Evolutionary conservation across 2,797 vertebrate genomes (phyloP), one percentile per base, ranked within the genome.

Genomic region (Thaleichthys pacificus): DNA sequence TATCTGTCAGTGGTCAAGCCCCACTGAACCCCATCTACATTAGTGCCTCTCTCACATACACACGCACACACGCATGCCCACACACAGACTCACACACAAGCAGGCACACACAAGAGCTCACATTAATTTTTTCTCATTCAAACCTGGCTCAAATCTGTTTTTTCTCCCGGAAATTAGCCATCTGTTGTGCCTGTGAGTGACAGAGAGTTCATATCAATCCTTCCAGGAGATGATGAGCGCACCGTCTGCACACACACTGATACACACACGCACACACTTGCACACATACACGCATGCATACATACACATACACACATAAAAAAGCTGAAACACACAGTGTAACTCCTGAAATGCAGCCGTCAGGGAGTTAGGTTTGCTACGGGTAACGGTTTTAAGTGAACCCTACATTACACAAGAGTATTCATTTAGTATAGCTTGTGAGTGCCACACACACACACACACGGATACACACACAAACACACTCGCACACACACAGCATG

Each of bases 121-220:
- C 38, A 28, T 85, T 84, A 84, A 91, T 80, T 81, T 89, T 87
- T 86, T 76, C 85, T 86, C 86, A 88, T 90, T 91, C 85, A 91
- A 92, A 90, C 90, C 90, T 92, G 91, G 91, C 91, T 91, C 89
- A 91, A 92, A 92, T 91, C 87, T 88, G 88, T 89, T 91, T 88
- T 91, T 90, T 89, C 89, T 30, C 30, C 85, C 90, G 90, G 91
- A 93, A 91, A 93, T 93, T 93, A 92, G 91, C 91, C 91, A 93
- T 93, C 91, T 93, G 91, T 92, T 90, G 91, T 88, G 88, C 87
- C 89, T 81, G 82, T 91, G 90, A 92, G 89, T 92, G 91, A 92
- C 91, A 93, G 91, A 92, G 91, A 90, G 91, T 90, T 92, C 90
- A 89, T 90, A 92, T 93, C 91, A 92, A 91, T 92, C 89, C 88